These are phyloP conservation scores for Pagetopsis macropterus DNA, from an alignment of 2,797 vertebrate genomes.

Conservation along the genomic window DNA sequence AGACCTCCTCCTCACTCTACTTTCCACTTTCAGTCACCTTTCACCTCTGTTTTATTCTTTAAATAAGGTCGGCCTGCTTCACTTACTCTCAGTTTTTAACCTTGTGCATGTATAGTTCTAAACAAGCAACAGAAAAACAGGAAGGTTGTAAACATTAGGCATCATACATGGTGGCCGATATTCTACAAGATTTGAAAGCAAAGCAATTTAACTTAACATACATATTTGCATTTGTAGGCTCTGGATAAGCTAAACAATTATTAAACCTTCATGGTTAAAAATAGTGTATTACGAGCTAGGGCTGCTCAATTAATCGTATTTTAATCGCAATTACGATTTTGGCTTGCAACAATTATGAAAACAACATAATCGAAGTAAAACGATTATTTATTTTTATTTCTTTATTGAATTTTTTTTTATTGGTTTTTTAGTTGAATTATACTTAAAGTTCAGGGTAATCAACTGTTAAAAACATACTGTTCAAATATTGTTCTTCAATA, in stretches of 20 bases:
- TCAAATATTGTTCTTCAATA: too few species aligned
- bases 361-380: too few species aligned
- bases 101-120: background rate
- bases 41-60: conserved; percentile 10
- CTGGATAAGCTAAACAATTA: background rate
- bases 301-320: too few species aligned
- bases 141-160: background rate
- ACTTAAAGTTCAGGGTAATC: too few species aligned
- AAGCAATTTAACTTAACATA: background rate
- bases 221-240: too few species aligned
- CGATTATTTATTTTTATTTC: too few species aligned
- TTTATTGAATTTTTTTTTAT: too few species aligned
- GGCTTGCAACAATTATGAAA: too few species aligned
- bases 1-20: background rate
- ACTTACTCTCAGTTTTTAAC: background rate
- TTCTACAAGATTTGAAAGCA: background rate
- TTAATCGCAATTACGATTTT: too few species aligned
- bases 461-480: too few species aligned
- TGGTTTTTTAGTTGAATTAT: too few species aligned
- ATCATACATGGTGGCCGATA: background rate
- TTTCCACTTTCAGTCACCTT: background rate
- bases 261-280: background rate
- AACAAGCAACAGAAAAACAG: background rate
- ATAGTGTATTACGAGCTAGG: background rate
- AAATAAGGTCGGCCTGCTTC: background rate